Evolutionary conservation across 1,140 invertebrate species (phyloP).

Genomic region (Camponotus floridanus): DNA sequence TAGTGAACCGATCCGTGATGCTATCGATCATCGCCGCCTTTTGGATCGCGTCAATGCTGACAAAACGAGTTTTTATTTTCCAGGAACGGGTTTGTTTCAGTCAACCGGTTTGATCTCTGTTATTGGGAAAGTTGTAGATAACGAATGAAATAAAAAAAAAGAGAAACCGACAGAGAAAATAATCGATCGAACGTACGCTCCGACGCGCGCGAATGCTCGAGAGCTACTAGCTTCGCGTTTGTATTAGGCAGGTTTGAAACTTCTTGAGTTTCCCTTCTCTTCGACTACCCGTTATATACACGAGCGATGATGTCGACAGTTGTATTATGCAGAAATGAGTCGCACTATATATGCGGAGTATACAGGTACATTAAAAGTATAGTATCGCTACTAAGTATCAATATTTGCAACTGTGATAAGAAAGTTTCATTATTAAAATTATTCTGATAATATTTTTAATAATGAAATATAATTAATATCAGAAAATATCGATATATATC

Average conservation of each 20-base stretch:
- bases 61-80: neutral
- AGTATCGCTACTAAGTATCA: neutral
- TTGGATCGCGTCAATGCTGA: neutral
- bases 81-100: neutral
- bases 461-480: too few species aligned
- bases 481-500: neutral
- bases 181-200: constrained; percentile 3
- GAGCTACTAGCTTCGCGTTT: constrained; percentile 60
- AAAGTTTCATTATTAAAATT: neutral
- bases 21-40: constrained; percentile 37
- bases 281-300: constrained; percentile 16
- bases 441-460: too few species aligned
- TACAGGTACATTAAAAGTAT: neutral
- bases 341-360: neutral
- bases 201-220: constrained; percentile 14
- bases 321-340: neutral
- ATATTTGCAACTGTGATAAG: neutral
- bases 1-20: neutral
- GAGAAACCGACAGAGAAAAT: neutral
- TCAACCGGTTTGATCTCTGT: neutral
- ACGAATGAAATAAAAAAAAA: constrained; percentile 1
- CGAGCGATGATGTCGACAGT: neutral
- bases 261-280: neutral
- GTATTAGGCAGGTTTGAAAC: constrained; percentile 44
- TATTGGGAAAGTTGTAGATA: neutral